These are phyloP conservation scores for Toxostoma redivivum DNA, from an alignment of 2,113 vertebrate genomes.

Conservation along the genomic window DNA sequence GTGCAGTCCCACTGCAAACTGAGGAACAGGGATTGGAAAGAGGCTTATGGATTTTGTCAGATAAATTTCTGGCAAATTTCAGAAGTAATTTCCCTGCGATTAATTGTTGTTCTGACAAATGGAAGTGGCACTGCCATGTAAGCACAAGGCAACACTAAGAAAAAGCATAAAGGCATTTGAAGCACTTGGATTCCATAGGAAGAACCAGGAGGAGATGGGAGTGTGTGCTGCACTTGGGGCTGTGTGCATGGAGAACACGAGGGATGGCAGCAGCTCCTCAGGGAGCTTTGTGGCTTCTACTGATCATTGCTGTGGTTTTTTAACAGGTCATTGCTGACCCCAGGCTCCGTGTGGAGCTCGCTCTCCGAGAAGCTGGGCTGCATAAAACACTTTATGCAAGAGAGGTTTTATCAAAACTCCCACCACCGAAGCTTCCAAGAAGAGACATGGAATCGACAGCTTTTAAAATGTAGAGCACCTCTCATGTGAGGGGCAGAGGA, in stretches of 20 bases:
- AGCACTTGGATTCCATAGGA: neutral
- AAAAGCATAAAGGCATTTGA: neutral
- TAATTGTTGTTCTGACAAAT: neutral
- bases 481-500: neutral
- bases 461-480: constrained; percentile 62
- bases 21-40: neutral
- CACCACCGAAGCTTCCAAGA: constrained; percentile 82
- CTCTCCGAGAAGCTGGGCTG: constrained; percentile 87
- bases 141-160: neutral
- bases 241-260: fast-evolving
- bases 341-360: constrained; percentile 85
- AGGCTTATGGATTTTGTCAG: neutral
- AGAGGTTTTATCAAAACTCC: constrained; percentile 80
- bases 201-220: neutral
- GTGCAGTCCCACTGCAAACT: neutral
- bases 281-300: neutral
- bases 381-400: constrained; percentile 83
- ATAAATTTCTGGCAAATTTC: neutral
- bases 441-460: constrained; percentile 80
- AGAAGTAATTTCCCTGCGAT: neutral
- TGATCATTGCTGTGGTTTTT: constrained; percentile 31
- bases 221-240: neutral
- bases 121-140: neutral
- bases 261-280: neutral
- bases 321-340: constrained; percentile 89